Base-by-base conservation (phyloP, 2,888 invertebrate species). In the Meiosimyza platycephala region DNA sequence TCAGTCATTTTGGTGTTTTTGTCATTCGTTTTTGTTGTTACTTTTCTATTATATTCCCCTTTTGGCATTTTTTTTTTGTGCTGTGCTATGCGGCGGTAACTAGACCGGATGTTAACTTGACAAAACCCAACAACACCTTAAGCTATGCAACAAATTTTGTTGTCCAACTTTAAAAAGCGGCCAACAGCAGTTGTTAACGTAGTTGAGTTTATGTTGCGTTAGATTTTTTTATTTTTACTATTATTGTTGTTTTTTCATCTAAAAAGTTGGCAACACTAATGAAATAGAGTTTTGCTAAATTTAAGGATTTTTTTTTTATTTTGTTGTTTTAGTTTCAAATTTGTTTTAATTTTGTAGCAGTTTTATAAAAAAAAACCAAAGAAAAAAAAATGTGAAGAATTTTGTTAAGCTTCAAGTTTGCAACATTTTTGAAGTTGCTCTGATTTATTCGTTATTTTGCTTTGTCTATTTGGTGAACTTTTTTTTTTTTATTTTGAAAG, bases 121-220 rank as follows among this genome's bases (percentile, higher is more conserved):
- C 64, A 50, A 51, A 51, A 18, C 6, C 51, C 51, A 48, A 51
- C 64, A 64, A 62, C 28, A 62, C 60, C 33, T 62, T n/a, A 15
- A 40, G 60, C 40, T 40, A 40, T 40, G 40, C 40, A 40, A 47
- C 7, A 47, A 33, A 33, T 40, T 62, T 40, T n/a, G 28, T n/a
- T 62, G n/a, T 62, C 0, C 40, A 40, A 40, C 9, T 40, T 40
- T 40, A 40, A 13, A 51, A 65, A 50, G 47, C 15, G 48, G 15
- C 7, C 11, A 63, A 64, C 64, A 65, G 64, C 64, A 65, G 64
- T 50, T 65, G 64, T 28, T 51, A 22, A 52, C 52, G 64, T 50
- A 50, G 63, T 33, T 13, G 48, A 65, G 22, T 65, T 65, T 65
- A 52, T 16, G 63, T 48, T 51, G 48, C 40, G 40, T 9, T 9